A percentile compares a stretch with the other conserved stretches of the same genome.
phyloP scores from a whole-genome alignment of 2,113 vertebrate genomes.

The Puma concolor region DNA sequence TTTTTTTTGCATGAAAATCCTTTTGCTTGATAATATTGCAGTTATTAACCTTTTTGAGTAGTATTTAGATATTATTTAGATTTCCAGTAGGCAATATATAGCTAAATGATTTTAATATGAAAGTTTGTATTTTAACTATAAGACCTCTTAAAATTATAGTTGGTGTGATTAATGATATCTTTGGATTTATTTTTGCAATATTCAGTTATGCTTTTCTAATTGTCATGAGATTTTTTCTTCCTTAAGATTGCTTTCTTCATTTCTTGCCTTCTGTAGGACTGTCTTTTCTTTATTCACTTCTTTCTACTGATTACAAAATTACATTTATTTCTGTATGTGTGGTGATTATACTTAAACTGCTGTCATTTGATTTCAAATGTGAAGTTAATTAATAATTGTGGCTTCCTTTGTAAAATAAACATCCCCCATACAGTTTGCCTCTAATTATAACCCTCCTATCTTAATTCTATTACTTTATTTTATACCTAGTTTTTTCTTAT shows the following conservation, averaged over 20 bases:
- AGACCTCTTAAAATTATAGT: not conserved
- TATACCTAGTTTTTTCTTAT: not conserved
- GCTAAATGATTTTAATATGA: not conserved
- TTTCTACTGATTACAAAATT: not conserved
- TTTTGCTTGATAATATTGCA: not conserved
- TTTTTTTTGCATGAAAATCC: not conserved
- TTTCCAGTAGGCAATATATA: not conserved
- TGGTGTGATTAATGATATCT: not conserved
- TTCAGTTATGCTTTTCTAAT: not conserved
- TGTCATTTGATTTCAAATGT: not conserved
- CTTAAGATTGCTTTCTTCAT: not conserved
- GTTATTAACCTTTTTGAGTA: not conserved
- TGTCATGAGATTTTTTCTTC: not conserved
- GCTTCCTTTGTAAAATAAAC: not conserved
- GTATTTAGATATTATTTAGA: not conserved
- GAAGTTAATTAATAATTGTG: not conserved
- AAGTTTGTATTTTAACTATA: not conserved
- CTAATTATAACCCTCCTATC: not conserved
- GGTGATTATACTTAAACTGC: not conserved
- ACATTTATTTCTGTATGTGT: not conserved
- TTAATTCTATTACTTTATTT: constrained; percentile 23
- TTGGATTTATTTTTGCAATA: not conserved
- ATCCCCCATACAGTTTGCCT: not conserved
- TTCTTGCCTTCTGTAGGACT: not conserved
- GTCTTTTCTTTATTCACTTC: not conserved